Base-by-base conservation (phyloP, 2,797 vertebrate genomes). In the Ceyx erithaca region DNA sequence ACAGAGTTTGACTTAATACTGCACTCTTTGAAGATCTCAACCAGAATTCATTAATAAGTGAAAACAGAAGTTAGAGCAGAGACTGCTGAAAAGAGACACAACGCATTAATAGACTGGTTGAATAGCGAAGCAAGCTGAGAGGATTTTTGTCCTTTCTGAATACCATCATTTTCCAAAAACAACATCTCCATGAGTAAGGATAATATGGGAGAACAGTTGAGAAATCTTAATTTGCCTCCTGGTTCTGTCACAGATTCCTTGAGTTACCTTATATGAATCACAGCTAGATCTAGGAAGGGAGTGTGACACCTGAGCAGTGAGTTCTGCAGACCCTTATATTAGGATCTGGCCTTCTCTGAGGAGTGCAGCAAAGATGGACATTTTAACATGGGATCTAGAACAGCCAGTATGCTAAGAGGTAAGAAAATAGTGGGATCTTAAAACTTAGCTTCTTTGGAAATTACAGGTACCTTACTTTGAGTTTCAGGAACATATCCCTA, bases 21-120 rank as follows among this genome's bases (percentile, higher is more conserved):
- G 12, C 9, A 1, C 57, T 20, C 94, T 92, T 93, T 94, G 90
- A 90, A 91, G 72, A 78, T 75, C 31, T 91, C 78, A 30, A 37
- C 8, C 69, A 76, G 67, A 81, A 22, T 69, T 95, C 58, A 67
- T 81, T 82, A 87, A 51, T 48, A 85, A 87, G 57, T 5, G 3
- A 80, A 91, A 87, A 17, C 14, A 70, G 57, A 89, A 87, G 66
- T 79, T 76, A 83, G 35, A 48, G 45, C 43, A 78, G 66, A 80
- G 30, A 35, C 61, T 67, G 10, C n/a, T 88, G 64, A 64, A 85
- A 64, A 41, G 48, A 33, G 41, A 31, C 49, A 77, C 40, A 67
- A 22, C 13, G 82, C 68, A 31, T 31, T 67, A 51, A 84, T 79
- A 66, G 70, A 72, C 16, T 43, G 4, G 21, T 63, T 88, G 46